Evolutionary conservation across 2,113 vertebrate genomes (phyloP), one percentile per base, ranked within the genome.

Genomic region (Mirza zaza): DNA sequence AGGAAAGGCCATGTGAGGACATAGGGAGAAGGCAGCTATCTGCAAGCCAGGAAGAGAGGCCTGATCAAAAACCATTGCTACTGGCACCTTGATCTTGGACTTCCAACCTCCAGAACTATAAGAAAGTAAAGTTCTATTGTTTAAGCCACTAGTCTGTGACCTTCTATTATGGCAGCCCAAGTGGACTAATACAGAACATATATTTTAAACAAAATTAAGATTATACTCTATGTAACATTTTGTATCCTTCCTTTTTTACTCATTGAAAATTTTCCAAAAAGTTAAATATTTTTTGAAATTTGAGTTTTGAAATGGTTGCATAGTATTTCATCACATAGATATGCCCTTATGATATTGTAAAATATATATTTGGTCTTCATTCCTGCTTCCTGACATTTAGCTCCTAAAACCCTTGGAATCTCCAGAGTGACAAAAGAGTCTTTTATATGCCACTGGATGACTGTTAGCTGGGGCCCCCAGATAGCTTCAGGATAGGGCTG

Each of bases 211-310:
- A 94, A 95, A 94, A 80, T 17, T 87, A 77, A 96, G 13, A 63
- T 61, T 59, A 63, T 84, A 77, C 21, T 65, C 17, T 34, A 57
- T 61, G 32, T 32, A 12, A 2, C 20, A 80, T 90, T 79, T 94
- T 87, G 27, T 75, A 32, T 80, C 12, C 6, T 79, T 92, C 45
- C 12, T 81, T 88, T 96, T 81, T 27, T 36, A 93, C 6, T n/a
- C 15, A 50, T 65, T 25, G 2, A 15, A 45, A 59, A 39, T 87
- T 94, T 95, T 3, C 8, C 75, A 39, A 55, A 21, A 73, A 39
- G 36, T 76, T 95, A 29, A 89, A 79, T 90, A 91, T 92, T 95
- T 34, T 83, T 90, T 77, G 45, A 68, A 94, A 57, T 77, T 32
- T 63, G n/a, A 82, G 39, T 81, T 18, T 94, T 96, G 32, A 95